phyloP scores from a whole-genome alignment of 2,888 invertebrate species.

The Agrilus biguttatus region DNA sequence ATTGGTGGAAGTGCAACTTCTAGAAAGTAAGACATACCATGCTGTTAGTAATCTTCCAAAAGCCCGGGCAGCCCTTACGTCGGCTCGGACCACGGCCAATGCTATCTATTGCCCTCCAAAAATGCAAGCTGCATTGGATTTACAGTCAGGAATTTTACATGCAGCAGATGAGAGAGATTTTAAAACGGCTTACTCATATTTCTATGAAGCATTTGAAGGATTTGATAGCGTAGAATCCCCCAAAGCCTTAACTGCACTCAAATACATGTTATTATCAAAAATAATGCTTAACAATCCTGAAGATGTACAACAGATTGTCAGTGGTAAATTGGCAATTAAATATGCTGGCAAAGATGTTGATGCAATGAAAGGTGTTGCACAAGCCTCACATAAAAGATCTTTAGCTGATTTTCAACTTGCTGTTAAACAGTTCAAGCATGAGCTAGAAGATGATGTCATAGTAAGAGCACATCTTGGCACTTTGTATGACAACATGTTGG shows the following conservation, averaged over 20 bases:
- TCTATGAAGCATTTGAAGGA: slow-evolving; percentile 98
- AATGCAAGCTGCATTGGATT: slow-evolving; percentile 92
- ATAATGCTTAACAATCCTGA: slow-evolving; percentile 96
- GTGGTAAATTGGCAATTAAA: slow-evolving; percentile 93
- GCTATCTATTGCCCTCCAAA: slow-evolving; percentile 98
- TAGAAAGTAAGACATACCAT: slow-evolving; percentile 98
- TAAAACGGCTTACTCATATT: slow-evolving; percentile 99
- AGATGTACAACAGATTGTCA: slow-evolving; percentile 87
- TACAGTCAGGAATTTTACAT: slow-evolving; percentile 95
- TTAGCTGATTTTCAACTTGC: slow-evolving; percentile 92
- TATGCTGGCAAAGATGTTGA: slow-evolving; percentile 92
- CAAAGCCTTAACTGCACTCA: slow-evolving; percentile 88
- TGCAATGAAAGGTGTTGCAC: slow-evolving; percentile 95
- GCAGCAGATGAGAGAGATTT: slow-evolving; percentile 99
- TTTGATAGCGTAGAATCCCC: slow-evolving; percentile 89
- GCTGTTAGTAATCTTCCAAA: slow-evolving; percentile 93
- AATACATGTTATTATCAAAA: slow-evolving; percentile 98
- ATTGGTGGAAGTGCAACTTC: slow-evolving; percentile 91
- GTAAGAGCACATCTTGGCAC: slow-evolving; percentile 94
- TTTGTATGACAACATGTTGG: slow-evolving; percentile 95
- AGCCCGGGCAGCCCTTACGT: slow-evolving; percentile 90
- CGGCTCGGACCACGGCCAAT: slow-evolving; percentile 98
- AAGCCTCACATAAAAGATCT: slow-evolving; percentile 91
- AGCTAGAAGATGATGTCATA: slow-evolving; percentile 91
- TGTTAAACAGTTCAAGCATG: slow-evolving; percentile 70